phyloP scores from a whole-genome alignment of 2,113 vertebrate species.

The Acrocephalus arundinaceus region DNA sequence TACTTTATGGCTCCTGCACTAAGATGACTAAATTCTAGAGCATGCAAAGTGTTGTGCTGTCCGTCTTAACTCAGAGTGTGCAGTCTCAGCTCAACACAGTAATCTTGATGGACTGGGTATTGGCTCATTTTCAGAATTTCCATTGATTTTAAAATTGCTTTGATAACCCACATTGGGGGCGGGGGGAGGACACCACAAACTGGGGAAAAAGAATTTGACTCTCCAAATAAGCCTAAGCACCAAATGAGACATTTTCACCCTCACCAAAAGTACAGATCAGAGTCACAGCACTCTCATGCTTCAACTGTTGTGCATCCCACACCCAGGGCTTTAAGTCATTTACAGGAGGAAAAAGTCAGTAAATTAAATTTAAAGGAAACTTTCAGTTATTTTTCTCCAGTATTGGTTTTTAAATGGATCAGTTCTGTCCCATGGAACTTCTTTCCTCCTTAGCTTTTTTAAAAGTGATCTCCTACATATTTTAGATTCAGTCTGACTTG shows the following conservation, averaged over 20 bases:
- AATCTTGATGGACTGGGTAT: not conserved
- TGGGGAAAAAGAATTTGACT: constrained; percentile 17
- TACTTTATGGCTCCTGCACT: not conserved
- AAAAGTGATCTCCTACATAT: not conserved
- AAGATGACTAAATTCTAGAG: not conserved
- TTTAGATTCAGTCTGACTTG: not conserved
- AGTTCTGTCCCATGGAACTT: not conserved
- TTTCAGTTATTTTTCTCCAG: not conserved
- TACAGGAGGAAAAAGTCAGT: not conserved
- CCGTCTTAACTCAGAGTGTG: not conserved
- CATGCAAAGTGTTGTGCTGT: not conserved
- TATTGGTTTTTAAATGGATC: not conserved
- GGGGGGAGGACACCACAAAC: not conserved
- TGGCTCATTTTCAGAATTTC: constrained; percentile 59
- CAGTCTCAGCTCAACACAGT: not conserved
- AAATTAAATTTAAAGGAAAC: constrained; percentile 49
- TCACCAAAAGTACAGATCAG: not conserved
- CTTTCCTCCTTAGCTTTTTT: not conserved
- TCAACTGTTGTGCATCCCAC: not conserved
- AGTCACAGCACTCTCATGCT: not conserved
- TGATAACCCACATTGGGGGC: constrained; percentile 4
- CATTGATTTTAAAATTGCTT: constrained; percentile 61
- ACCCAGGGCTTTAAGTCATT: not conserved
- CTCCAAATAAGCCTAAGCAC: not conserved
- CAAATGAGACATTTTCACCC: not conserved